A percentile compares a stretch with the other conserved stretches of the same genome.
phyloP scores from a whole-genome alignment of 2,113 vertebrate species.

The Odontophorus gujanensis region DNA sequence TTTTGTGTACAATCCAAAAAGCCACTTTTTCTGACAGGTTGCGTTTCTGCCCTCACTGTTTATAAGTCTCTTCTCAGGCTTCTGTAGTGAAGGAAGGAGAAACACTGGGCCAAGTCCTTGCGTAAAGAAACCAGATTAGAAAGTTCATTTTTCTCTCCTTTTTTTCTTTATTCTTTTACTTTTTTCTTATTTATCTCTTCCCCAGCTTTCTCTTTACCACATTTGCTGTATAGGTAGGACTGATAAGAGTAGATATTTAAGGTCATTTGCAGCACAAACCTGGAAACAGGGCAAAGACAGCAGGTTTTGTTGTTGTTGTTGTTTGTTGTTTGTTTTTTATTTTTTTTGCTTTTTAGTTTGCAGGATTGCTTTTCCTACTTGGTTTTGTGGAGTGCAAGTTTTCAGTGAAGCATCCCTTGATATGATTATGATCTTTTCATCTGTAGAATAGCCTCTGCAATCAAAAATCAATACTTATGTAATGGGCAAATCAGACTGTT shows the following conservation, averaged over 20 bases:
- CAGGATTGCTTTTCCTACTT: not conserved
- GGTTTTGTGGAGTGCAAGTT: constrained; percentile 10
- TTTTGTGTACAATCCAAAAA: not conserved
- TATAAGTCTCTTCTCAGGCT: not conserved
- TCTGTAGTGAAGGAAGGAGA: not conserved
- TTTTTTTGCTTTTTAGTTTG: not conserved
- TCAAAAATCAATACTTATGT: constrained; percentile 65
- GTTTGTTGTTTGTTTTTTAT: too few species aligned
- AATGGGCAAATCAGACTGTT: constrained; percentile 48
- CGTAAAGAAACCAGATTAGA: not conserved
- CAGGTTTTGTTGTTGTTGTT: not conserved
- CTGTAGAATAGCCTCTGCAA: constrained; percentile 58
- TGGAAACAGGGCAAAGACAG: not conserved
- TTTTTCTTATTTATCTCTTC: not conserved
- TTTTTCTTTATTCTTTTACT: not conserved
- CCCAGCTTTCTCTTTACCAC: not conserved
- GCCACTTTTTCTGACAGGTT: not conserved
- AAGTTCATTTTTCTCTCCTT: not conserved
- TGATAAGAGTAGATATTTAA: not conserved
- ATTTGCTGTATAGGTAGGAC: not conserved
- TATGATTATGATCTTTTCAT: constrained; percentile 56
- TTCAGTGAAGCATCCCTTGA: constrained; percentile 23
- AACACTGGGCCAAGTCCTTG: not conserved
- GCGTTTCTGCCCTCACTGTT: not conserved
- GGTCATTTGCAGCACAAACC: not conserved